Evolutionary conservation across 2,113 vertebrate genomes (phyloP).

Genomic region (Xiphorhynchus elegans): DNA sequence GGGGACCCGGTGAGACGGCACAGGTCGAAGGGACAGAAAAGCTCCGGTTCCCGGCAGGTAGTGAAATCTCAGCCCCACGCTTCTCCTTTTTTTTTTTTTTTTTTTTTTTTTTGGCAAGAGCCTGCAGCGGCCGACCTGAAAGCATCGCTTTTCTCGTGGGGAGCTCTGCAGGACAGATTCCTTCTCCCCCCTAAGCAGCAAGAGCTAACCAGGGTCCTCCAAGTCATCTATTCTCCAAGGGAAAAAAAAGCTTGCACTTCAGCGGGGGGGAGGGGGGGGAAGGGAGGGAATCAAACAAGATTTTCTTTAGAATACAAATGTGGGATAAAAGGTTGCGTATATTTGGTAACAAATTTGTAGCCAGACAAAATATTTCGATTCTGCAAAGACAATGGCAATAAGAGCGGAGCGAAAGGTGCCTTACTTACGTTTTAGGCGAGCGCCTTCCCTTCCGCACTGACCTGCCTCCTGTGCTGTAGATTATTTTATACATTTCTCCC

Average conservation of each 20-base stretch:
- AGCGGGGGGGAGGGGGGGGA: no score
- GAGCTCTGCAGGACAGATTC: not conserved
- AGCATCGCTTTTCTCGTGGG: not conserved
- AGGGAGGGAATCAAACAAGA: not conserved
- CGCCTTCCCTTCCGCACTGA: conserved; percentile 76
- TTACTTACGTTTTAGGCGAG: conserved; percentile 87
- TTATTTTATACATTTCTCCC: conserved; percentile 94
- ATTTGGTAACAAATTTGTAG: conserved; percentile 46
- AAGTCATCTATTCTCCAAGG: conserved; percentile 57
- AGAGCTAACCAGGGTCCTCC: not conserved
- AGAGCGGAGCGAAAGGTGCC: conserved; percentile 23
- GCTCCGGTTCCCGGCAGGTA: not conserved
- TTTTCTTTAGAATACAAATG: conserved; percentile 48
- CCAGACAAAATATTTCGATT: conserved; percentile 28
- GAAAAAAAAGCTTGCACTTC: not conserved
- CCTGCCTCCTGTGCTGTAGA: conserved; percentile 84
- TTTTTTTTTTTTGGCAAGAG: not conserved
- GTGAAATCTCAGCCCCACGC: not conserved
- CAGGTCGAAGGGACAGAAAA: not conserved
- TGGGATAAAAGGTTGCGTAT: not conserved
- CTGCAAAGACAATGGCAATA: conserved; percentile 53
- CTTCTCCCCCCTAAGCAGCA: not conserved
- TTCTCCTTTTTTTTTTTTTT: not conserved
- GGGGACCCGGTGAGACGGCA: not conserved
- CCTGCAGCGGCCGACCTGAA: not conserved